Conservation (phyloP, 2,113 vertebrate species). For the Forbesichthys papilliferus region DNA sequence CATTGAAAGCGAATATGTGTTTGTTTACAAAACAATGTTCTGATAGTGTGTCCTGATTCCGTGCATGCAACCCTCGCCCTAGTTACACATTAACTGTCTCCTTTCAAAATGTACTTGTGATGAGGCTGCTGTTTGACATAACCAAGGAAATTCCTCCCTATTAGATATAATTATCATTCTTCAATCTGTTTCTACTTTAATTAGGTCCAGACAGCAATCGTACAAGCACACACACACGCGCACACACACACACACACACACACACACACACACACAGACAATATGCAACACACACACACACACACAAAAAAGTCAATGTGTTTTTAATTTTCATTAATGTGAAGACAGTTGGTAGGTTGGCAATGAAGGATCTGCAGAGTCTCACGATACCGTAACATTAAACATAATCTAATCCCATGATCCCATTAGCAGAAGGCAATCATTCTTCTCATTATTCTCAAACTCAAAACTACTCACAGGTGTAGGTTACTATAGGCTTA, state of each 20-base stretch:
- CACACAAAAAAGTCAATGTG: slow-evolving; percentile 62
- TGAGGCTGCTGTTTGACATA: slow-evolving; percentile 68
- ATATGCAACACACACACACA: slow-evolving; percentile 20
- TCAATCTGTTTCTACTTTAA: slow-evolving; percentile 78
- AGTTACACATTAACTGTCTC: no score
- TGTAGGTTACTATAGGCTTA: slow-evolving; percentile 24
- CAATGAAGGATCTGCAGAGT: slow-evolving; percentile 39
- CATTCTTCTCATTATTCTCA: slow-evolving; percentile 34
- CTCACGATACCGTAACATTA: slow-evolving; percentile 65
- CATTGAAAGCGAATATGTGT: no score
- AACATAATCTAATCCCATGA: slow-evolving; percentile 68
- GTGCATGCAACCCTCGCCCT: no score
- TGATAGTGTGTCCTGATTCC: no score
- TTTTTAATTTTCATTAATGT: slow-evolving; percentile 75
- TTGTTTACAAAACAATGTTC: no score
- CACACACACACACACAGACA: slow-evolving; percentile 19
- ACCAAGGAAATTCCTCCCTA: slow-evolving; percentile 71
- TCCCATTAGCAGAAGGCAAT: slow-evolving; percentile 60
- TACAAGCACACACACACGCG: slow-evolving; percentile 17
- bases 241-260: slow-evolving; percentile 8
- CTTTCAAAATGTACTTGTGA: slow-evolving; percentile 51
- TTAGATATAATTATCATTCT: slow-evolving; percentile 79
- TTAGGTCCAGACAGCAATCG: slow-evolving; percentile 73
- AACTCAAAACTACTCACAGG: slow-evolving; percentile 59
- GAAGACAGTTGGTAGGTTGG: slow-evolving; percentile 56